Conservation (phyloP, 2,113 vertebrate species). For the Astur gentilis region DNA sequence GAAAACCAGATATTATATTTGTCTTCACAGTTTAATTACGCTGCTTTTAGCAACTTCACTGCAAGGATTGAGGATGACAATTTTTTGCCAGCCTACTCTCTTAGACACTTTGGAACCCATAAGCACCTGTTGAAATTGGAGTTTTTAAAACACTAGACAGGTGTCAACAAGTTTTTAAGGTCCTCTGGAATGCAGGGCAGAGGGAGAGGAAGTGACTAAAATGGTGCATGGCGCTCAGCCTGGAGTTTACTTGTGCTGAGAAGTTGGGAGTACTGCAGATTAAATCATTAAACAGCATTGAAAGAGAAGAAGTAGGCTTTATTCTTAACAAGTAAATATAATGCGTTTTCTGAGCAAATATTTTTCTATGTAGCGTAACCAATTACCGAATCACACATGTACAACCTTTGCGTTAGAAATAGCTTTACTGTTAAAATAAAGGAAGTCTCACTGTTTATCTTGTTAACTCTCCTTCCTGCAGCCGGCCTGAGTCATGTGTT, state of each 20-base stretch:
- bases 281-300: not conserved
- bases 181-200: not conserved
- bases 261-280: not conserved
- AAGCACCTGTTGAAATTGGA: constrained; percentile 19
- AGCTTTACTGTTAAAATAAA: not conserved
- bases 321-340: not conserved
- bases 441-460: not conserved
- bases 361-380: not conserved
- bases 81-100: not conserved
- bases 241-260: not conserved
- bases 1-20: not conserved
- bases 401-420: not conserved
- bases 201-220: not conserved
- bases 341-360: not conserved
- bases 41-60: not conserved
- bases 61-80: not conserved
- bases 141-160: constrained; percentile 2
- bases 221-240: not conserved
- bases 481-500: not conserved
- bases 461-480: not conserved
- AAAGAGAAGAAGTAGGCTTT: not conserved
- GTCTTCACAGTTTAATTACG: not conserved
- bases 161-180: constrained; percentile 39
- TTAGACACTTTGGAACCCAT: not conserved
- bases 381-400: not conserved